phyloP scores from a whole-genome alignment of 2,113 vertebrate genomes.

The Aplodontia rufa region DNA sequence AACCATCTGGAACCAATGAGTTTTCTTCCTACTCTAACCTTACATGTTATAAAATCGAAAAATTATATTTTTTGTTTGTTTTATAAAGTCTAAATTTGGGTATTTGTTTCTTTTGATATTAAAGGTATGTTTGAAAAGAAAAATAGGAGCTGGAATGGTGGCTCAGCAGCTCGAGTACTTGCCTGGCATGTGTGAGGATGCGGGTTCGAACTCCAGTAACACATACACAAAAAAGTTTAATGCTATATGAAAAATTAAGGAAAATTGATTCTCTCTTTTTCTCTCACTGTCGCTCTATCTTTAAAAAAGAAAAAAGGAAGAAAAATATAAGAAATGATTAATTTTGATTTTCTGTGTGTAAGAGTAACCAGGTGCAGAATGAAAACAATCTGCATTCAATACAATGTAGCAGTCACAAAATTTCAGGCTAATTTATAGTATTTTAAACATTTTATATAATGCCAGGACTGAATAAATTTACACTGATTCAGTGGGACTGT shows the following conservation, averaged over 20 bases:
- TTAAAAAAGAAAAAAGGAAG: too few relatives aligned
- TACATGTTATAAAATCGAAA: not conserved
- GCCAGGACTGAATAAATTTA: not conserved
- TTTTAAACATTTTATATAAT: not conserved
- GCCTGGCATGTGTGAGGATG: too few relatives aligned
- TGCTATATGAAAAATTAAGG: too few relatives aligned
- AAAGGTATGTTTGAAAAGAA: not conserved
- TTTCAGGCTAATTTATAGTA: not conserved
- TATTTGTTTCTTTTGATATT: not conserved
- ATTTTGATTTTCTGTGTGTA: conserved; percentile 32
- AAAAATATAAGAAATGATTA: not conserved
- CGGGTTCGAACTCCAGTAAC: too few relatives aligned
- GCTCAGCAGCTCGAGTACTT: too few relatives aligned
- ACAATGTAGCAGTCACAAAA: not conserved
- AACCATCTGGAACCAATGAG: not conserved
- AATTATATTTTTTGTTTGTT: not conserved
- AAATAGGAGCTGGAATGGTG: too few relatives aligned
- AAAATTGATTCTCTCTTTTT: too few relatives aligned
- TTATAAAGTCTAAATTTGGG: not conserved
- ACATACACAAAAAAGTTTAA: too few relatives aligned
- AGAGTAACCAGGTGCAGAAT: not conserved
- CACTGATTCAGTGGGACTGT: not conserved
- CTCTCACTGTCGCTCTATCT: too few relatives aligned
- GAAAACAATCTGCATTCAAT: conserved; percentile 45
- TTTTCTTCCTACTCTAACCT: not conserved